phyloP scores from a whole-genome alignment of 2,888 invertebrate species.

The Marronus borbonicus region DNA sequence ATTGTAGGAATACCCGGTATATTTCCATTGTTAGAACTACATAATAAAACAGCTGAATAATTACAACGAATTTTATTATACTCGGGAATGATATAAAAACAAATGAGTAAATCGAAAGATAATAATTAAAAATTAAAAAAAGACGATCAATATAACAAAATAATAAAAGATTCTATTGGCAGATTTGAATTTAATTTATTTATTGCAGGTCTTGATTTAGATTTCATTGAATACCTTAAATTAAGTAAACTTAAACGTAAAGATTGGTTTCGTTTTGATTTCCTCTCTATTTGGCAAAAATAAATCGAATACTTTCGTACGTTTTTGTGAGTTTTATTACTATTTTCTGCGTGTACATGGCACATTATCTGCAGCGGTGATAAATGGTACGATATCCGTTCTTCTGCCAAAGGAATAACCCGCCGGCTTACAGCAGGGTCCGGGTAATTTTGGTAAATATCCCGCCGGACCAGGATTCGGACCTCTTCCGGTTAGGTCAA shows the following conservation, averaged over 20 bases:
- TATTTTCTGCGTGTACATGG: conserved; percentile 63
- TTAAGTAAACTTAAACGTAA: too few relatives aligned
- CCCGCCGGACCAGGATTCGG: conserved; percentile 73
- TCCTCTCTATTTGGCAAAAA: not conserved
- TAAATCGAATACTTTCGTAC: not conserved
- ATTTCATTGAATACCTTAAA: too few relatives aligned
- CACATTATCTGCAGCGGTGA: conserved; percentile 76
- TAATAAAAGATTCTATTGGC: not conserved
- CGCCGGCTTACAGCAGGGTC: conserved; percentile 69
- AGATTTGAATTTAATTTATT: too few relatives aligned
- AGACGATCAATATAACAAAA: not conserved
- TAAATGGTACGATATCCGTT: conserved; percentile 73
- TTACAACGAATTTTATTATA: not conserved
- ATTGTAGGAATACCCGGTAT: too few relatives aligned
- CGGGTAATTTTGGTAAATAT: conserved; percentile 71
- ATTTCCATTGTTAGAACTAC: not conserved
- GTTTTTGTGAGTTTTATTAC: conserved; percentile 12
- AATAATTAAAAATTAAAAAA: not conserved
- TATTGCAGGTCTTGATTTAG: too few relatives aligned
- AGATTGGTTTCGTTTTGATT: too few relatives aligned
- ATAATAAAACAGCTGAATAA: not conserved
- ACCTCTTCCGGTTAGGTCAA: conserved; percentile 62
- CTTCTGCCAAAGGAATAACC: conserved; percentile 77
- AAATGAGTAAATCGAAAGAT: not conserved
- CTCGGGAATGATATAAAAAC: not conserved